Base-by-base conservation (phyloP, 2,888 invertebrate species). In the Pandemis heparana region DNA sequence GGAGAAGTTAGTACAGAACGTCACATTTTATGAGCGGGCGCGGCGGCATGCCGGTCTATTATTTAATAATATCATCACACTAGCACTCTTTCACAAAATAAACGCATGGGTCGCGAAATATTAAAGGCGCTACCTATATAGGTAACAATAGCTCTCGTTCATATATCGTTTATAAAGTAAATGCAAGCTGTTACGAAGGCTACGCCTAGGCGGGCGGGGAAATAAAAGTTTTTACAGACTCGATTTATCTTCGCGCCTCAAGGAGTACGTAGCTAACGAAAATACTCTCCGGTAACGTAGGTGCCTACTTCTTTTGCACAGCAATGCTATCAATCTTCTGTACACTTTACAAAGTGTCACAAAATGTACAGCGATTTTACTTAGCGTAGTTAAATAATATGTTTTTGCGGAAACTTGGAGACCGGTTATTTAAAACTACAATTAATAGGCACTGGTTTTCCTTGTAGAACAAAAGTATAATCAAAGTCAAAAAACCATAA, bases 161-260 rank as follows among this genome's bases (percentile, higher is more conserved):
- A 79, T 85, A 85, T 82, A 85, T 85, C 84, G 83, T 82, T 85
- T 79, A 80, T 82, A 81, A 86, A 87, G 88, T 87, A 89, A 89
- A 89, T 86, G 87, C 86, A 86, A 86, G 87, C 85, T 85, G 85
- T 87, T 87, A 86, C 86, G 78, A 75, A 77, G 78, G 80, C 80
- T 79, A 80, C 79, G 75, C 78, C 64, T 71, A 74, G 69, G 71
- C 77, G 76, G 75, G 23, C 23, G 23, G 77, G 79, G 80, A 82
- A 85, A 84, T 85, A 88, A 87, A 88, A 87, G 79, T 83, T 86
- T 85, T 82, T 84, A 86, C 85, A 74, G 78, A 79, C 79, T 81
- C 86, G 80, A 88, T 89, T 85, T 87, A 87, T 88, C 85, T 87
- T 84, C 78, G 79, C 81, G 77, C 81, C 76, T 82, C 77, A 78